Base-by-base conservation (phyloP, 30 jellyfish, hydroid and myxozoan species). In the Clytia hemisphaerica region DNA sequence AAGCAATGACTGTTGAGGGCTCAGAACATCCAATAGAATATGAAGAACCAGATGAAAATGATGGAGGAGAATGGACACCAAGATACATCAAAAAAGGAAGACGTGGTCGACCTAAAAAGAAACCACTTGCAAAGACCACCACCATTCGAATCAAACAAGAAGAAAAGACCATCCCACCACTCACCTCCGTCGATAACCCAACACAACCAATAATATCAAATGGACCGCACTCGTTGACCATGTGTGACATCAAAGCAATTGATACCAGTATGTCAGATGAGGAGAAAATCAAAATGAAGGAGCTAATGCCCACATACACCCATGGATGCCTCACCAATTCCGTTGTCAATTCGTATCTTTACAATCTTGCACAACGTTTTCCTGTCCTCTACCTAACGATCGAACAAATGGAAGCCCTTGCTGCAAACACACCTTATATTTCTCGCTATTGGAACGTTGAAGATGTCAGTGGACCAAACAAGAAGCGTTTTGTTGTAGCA, bases 31-130 rank as follows among this genome's bases (percentile, higher is more conserved):
- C 37, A 7, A 21, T 37, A 18, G 61, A 65, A 2, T 28, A 22
- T 2, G 21, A 37, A 2, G 35, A 65, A 36, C 59, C 59, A 21
- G 40, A 37, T 45, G 62, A 45, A 6, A 44, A 33, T 9, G 70
- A 57, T 33, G 30, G 44, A n/a, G 30, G 44, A n/a, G 70, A 57
- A 33, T 57, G 70, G 70, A 57, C 70, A 14, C 70, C 70, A 12
- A 57, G 42, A 22, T n/a, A n/a, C n/a, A n/a, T n/a, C n/a, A n/a
- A n/a, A n/a, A 45, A 45, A 31, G 44, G 44, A 57, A 28, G 70
- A 6, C 25, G 30, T n/a, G 70, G 70, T 22, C 36, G 42, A 22
- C 45, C 38, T 9, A 57, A 57, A 22, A 22, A 26, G 49, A 57
- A 57, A 57, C 25, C 38, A 21, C 0, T 57, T 1, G 51, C 44